phyloP scores from a whole-genome alignment of 2,113 vertebrate species.

The Lepus europaeus region DNA sequence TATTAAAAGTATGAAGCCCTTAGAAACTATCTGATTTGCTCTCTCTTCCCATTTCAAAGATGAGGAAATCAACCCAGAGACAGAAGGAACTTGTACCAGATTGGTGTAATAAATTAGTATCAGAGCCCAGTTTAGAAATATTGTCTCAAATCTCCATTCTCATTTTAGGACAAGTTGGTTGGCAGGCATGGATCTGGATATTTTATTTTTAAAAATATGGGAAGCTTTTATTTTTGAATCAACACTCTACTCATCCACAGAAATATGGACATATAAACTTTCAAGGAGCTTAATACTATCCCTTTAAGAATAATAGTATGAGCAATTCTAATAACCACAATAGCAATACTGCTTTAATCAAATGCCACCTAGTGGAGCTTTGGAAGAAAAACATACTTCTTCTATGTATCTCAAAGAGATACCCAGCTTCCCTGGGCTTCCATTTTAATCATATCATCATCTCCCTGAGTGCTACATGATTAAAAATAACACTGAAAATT shows the following conservation, averaged over 20 bases:
- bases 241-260: not conserved
- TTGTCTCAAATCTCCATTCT: not conserved
- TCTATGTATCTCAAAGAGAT: not conserved
- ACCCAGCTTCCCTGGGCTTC: constrained; percentile 42
- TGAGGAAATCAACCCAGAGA: not conserved
- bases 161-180: not conserved
- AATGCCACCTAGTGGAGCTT: constrained; percentile 68
- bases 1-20: not conserved
- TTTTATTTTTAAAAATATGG: constrained; percentile 2
- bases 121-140: not conserved
- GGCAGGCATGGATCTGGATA: not conserved
- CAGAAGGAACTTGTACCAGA: not conserved
- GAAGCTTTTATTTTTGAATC: not conserved
- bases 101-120: not conserved
- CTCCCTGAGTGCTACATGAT: constrained; percentile 63
- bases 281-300: not conserved
- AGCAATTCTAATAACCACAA: not conserved
- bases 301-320: constrained; percentile 61
- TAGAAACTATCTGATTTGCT: not conserved
- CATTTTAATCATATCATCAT: constrained; percentile 79
- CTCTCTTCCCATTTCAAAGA: not conserved
- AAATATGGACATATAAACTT: not conserved
- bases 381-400: not conserved
- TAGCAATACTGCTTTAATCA: constrained; percentile 57
- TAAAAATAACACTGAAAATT: constrained; percentile 76